Base-by-base conservation (phyloP, 2,888 invertebrate genomes). In the Drosophila macrospina region DNA sequence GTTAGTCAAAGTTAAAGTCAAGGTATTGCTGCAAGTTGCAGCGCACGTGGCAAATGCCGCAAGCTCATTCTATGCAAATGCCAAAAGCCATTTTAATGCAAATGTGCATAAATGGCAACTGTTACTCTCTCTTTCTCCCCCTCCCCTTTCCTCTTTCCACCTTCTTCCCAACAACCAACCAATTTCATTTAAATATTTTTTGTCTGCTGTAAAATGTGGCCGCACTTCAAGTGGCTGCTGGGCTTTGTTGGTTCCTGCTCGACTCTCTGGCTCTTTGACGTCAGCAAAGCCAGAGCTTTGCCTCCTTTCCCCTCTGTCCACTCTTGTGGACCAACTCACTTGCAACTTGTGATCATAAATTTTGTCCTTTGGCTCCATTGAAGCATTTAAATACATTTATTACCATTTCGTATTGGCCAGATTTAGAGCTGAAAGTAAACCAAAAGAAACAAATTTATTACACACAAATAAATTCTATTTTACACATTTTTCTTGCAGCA, bases 51-150 rank as follows among this genome's bases (percentile, higher is more conserved):
- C 86, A 57, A 72, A 39, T 63, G 64, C 68, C 80, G 50, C 70
- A 73, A 73, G 71, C 67, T 55, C 61, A n/a, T 76, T 67, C 64
- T 62, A 83, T 85, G 86, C 82, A 83, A 83, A 86, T 78, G 60
- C 66, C 75, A 67, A 76, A 80, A 72, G 79, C 63, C 82, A 81
- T 70, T 84, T 81, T 81, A 84, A 74, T 89, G 83, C 74, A 83
- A 86, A 83, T 87, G 51, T 62, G 61, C 82, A 81, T 74, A 81
- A 83, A 78, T 77, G 88, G 82, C 74, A 69, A 74, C 65, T 57
- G 57, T 55, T 60, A 16, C 42, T 42, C 30, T 24, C 7, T 20
- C n/a, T n/a, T n/a, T n/a, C 26, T 6, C 26, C 26, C 26, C 26
- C 26, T 4, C 26, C 5, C 26, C 3, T 5, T 26, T 5, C 26